phyloP scores from a whole-genome alignment of 2,113 vertebrate species.

The Xenus cinereus region DNA sequence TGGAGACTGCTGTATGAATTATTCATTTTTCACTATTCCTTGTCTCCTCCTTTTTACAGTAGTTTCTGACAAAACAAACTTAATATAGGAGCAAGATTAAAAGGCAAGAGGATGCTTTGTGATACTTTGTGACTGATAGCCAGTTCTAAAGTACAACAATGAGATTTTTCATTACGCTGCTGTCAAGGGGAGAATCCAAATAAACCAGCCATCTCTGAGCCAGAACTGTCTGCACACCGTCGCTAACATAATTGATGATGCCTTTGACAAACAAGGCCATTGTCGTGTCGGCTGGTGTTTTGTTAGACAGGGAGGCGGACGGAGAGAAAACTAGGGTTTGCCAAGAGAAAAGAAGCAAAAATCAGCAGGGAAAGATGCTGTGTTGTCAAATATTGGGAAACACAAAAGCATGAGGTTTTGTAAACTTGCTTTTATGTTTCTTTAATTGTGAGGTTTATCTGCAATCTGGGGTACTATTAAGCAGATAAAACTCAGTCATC shows the following conservation, averaged over 20 bases:
- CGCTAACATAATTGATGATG: constrained; percentile 57
- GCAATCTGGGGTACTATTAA: background rate
- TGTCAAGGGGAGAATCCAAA: constrained; percentile 15
- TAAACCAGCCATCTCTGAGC: background rate
- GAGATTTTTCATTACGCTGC: background rate
- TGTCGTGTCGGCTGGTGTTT: constrained; percentile 40
- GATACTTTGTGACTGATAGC: background rate
- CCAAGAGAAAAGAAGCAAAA: constrained; percentile 41
- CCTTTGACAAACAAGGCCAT: constrained; percentile 58
- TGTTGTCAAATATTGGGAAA: background rate
- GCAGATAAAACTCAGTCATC: constrained; percentile 18
- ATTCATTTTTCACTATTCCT: constrained; percentile 36
- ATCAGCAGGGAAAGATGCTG: background rate
- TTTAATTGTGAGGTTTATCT: constrained; percentile 18
- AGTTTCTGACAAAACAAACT: background rate
- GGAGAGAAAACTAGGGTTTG: constrained; percentile 17
- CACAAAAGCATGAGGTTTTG: background rate
- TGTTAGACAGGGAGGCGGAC: constrained; percentile 23
- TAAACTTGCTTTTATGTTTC: constrained; percentile 1
- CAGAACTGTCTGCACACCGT: constrained; percentile 64
- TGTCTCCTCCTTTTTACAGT: constrained; percentile 21
- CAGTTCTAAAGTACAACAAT: background rate
- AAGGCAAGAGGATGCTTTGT: background rate
- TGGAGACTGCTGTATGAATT: constrained; percentile 34
- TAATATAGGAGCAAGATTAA: background rate